A percentile compares a stretch with the other conserved stretches of the same genome.
phyloP scores from a whole-genome alignment of 2,797 vertebrate genomes.

The Gastrophryne carolinensis region DNA sequence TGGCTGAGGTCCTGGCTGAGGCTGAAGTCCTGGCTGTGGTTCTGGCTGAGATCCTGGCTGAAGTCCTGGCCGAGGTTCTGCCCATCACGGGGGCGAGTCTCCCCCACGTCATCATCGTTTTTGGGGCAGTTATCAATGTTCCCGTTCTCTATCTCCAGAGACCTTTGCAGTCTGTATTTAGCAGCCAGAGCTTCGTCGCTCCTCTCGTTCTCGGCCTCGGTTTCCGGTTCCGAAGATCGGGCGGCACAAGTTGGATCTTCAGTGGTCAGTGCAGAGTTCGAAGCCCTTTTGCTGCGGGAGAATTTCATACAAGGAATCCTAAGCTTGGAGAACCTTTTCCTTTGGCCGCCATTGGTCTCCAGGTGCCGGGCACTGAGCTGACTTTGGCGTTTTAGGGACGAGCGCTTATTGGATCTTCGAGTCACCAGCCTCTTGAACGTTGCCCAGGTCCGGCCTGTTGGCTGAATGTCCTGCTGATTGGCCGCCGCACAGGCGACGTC shows the following conservation, averaged over 20 bases:
- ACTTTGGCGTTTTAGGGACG: conserved; percentile 55
- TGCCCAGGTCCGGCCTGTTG: conserved; percentile 65
- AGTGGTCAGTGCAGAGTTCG: conserved; percentile 51
- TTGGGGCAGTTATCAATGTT: conserved; percentile 15
- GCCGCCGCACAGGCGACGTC: background rate
- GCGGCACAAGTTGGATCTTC: conserved; percentile 57
- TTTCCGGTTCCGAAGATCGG: conserved; percentile 50
- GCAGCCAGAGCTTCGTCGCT: conserved; percentile 33
- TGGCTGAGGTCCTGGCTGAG: no score
- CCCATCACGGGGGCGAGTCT: no score
- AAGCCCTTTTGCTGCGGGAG: conserved; percentile 61
- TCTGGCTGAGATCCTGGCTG: no score
- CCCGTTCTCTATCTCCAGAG: conserved; percentile 23
- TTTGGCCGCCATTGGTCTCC: conserved; percentile 59
- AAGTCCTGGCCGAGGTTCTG: no score
- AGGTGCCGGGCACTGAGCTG: conserved; percentile 54
- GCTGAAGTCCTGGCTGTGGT: no score
- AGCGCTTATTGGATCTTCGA: conserved; percentile 56
- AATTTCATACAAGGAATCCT: conserved; percentile 66
- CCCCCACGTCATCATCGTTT: no score
- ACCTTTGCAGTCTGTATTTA: conserved; percentile 42
- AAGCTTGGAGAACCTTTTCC: conserved; percentile 59
- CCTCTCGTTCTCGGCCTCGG: background rate
- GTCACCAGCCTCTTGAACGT: conserved; percentile 66
- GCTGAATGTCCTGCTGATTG: conserved; percentile 28